Conservation (phyloP, 2,797 vertebrate genomes). For the Todus mexicanus region DNA sequence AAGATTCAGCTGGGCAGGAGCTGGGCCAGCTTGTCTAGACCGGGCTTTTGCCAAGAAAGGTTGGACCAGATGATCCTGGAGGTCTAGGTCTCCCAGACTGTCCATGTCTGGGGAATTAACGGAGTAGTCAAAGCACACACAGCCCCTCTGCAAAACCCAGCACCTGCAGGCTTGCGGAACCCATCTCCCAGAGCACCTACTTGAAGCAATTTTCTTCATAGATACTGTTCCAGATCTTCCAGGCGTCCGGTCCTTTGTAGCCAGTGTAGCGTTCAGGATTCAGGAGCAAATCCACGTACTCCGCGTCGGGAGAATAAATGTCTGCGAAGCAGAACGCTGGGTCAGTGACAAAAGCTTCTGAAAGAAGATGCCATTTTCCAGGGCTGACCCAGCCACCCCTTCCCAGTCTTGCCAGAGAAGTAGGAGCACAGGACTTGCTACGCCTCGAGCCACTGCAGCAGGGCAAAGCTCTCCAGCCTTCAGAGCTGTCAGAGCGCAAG, state of each 20-base stretch:
- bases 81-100: neutral
- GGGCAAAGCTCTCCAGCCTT: neutral
- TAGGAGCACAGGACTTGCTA: no score
- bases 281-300: slow-evolving; percentile 77
- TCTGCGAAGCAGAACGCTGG: slow-evolving; percentile 51
- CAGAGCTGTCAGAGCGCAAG: fast-evolving
- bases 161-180: neutral
- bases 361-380: neutral
- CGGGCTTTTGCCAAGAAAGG: neutral
- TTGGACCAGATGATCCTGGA: neutral
- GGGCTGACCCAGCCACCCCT: neutral
- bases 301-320: slow-evolving; percentile 75
- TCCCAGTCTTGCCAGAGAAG: neutral
- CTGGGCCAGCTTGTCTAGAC: neutral
- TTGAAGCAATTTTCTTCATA: slow-evolving; percentile 85
- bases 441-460: fast-evolving
- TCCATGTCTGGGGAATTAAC: neutral
- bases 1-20: neutral
- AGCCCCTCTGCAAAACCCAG: neutral
- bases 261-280: slow-evolving; percentile 81
- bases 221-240: slow-evolving; percentile 83
- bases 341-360: neutral
- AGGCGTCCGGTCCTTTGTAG: slow-evolving; percentile 78
- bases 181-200: slow-evolving; percentile 60
- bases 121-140: neutral